These are phyloP conservation scores for Tholera decimalis DNA, from an alignment of 2,888 invertebrate genomes.

Conservation along the genomic window DNA sequence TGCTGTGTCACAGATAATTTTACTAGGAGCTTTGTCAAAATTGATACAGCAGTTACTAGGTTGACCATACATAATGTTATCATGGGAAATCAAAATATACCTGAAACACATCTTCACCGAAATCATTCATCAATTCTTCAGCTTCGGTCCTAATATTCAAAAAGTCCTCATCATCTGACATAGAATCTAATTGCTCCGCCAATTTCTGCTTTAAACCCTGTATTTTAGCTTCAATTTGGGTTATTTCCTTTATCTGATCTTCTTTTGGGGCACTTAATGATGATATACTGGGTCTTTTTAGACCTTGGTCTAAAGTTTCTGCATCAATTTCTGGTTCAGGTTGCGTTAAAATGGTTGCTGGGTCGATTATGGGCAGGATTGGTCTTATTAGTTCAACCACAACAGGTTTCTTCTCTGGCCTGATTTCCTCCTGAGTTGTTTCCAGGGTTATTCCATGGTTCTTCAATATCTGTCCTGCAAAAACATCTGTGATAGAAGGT, in stretches of 20 bases:
- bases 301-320: conserved; percentile 76
- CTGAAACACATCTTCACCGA: conserved; percentile 88
- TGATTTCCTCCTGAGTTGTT: conserved; percentile 73
- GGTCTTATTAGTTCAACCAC: conserved; percentile 78
- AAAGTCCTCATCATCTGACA: conserved; percentile 93
- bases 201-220: conserved; percentile 86
- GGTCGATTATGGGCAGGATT: conserved; percentile 86
- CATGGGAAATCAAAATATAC: conserved; percentile 61
- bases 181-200: conserved; percentile 88
- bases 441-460: conserved; percentile 86
- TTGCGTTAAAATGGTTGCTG: conserved; percentile 80
- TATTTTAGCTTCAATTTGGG: conserved; percentile 92
- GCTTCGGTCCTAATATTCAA: conserved; percentile 93
- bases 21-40: no score
- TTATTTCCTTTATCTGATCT: conserved; percentile 84
- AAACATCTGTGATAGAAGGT: conserved; percentile 92
- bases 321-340: conserved; percentile 54
- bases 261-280: conserved; percentile 66
- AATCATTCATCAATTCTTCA: conserved; percentile 90
- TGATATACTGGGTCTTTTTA: conserved; percentile 37
- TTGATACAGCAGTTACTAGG: no score
- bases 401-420: conserved; percentile 75
- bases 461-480: conserved; percentile 92
- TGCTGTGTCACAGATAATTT: no score
- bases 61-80: background rate